These are phyloP conservation scores for Drosophila equinoxialis DNA, from an alignment of 1,140 invertebrate species.

Conservation along the genomic window DNA sequence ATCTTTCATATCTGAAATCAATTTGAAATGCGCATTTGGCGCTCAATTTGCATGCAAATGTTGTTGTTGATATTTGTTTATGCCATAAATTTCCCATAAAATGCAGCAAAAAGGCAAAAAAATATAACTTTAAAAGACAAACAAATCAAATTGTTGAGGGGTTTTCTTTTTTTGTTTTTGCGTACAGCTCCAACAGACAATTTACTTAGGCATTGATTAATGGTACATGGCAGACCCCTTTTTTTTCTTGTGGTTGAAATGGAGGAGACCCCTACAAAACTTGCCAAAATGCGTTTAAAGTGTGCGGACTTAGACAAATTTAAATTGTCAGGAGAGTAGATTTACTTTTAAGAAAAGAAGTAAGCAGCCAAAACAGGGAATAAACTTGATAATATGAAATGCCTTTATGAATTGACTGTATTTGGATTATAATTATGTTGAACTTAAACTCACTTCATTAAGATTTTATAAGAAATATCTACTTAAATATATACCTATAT, in stretches of 20 bases:
- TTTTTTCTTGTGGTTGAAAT: neutral
- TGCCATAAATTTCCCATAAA: constrained; percentile 77
- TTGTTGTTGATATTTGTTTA: constrained; percentile 71
- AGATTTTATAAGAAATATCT: too few relatives aligned
- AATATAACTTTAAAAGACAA: constrained; percentile 50
- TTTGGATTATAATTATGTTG: too few relatives aligned
- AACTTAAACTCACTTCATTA: too few relatives aligned
- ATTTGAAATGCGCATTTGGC: constrained; percentile 78
- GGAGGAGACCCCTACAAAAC: constrained; percentile 3
- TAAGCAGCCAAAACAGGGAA: too few relatives aligned
- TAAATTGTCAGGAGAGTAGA: neutral
- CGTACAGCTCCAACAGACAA: constrained; percentile 16
- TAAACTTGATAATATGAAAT: too few relatives aligned
- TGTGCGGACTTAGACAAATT: neutral
- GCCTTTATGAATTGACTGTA: too few relatives aligned
- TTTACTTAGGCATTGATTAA: constrained; percentile 66
- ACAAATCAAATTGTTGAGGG: constrained; percentile 76
- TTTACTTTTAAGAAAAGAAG: neutral
- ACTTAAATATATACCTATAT: too few relatives aligned
- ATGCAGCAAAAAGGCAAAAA: constrained; percentile 46
- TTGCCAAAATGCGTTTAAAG: constrained; percentile 56
- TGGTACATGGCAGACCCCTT: constrained; percentile 24
- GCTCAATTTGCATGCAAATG: constrained; percentile 80
- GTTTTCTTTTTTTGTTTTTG: constrained; percentile 4
- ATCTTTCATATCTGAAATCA: constrained; percentile 76